Conservation (phyloP, 2,888 invertebrate species). For the Leptarthrus brevirostris region DNA sequence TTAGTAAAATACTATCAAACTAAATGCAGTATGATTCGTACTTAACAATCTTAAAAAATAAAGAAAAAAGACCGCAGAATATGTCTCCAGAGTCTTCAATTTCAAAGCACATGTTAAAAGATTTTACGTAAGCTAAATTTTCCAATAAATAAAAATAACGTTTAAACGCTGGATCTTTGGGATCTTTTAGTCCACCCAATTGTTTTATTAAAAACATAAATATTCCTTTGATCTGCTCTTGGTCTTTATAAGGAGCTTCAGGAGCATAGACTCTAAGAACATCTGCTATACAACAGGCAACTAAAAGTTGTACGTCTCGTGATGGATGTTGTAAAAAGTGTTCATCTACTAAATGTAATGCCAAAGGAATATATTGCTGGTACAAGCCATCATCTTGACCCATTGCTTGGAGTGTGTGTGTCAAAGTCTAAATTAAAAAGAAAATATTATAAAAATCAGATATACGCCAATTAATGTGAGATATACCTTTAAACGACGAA, state of each 20-base stretch:
- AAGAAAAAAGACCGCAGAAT: conserved; percentile 90
- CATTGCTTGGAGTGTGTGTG: conserved; percentile 95
- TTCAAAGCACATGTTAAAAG: conserved; percentile 99
- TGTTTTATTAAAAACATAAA: conserved; percentile 96
- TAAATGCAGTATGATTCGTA: conserved; percentile 67
- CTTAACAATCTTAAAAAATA: conserved; percentile 97
- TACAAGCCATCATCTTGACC: conserved; percentile 96
- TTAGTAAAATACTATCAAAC: conserved; percentile 7
- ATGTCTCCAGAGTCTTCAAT: conserved; percentile 97
- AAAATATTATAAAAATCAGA: too few relatives aligned
- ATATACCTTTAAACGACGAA: conserved; percentile 87
- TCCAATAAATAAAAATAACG: conserved; percentile 96
- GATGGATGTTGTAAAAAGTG: conserved; percentile 90
- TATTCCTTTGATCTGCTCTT: conserved; percentile 90
- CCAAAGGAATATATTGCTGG: conserved; percentile 90
- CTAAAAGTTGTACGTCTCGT: conserved; percentile 91
- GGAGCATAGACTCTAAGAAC: conserved; percentile 96
- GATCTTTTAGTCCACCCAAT: conserved; percentile 91
- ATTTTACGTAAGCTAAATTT: conserved; percentile 97
- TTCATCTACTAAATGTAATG: conserved; percentile 92
- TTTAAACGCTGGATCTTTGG: conserved; percentile 97
- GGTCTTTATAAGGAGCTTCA: conserved; percentile 97
- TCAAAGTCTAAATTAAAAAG: conserved; percentile 75
- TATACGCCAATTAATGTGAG: too few relatives aligned
- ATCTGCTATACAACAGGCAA: conserved; percentile 98